Conservation (phyloP, 2,113 vertebrate species). For the Acinonyx jubatus region DNA sequence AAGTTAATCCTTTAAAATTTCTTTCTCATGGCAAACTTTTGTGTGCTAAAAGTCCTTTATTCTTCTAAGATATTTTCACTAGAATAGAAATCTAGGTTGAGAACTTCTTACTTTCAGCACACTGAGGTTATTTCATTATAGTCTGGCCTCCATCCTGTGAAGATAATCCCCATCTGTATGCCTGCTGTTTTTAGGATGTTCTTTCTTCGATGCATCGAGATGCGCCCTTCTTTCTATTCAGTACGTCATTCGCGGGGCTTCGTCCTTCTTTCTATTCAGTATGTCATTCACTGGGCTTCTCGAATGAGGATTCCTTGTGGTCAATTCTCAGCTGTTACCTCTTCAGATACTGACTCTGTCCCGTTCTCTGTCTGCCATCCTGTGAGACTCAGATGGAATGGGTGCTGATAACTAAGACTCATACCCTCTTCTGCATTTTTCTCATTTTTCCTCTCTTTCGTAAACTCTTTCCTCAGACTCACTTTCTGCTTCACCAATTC, state of each 20-base stretch:
- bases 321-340: background rate
- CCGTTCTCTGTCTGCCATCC: background rate
- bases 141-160: background rate
- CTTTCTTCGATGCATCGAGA: background rate
- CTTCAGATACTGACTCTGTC: background rate
- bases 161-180: background rate
- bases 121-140: background rate
- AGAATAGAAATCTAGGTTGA: background rate
- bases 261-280: background rate
- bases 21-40: background rate
- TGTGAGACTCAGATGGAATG: background rate
- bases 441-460: background rate
- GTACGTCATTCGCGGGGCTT: no score
- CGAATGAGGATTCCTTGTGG: background rate
- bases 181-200: background rate
- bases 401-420: background rate
- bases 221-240: no score
- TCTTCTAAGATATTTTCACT: background rate
- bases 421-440: background rate
- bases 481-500: background rate
- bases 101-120: background rate
- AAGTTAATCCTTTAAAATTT: background rate
- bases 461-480: background rate
- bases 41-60: background rate
- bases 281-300: background rate